A percentile compares a stretch with the other conserved stretches of the same genome.
These are phyloP conservation scores for Gymnopithys bicolor DNA, from an alignment of 2,797 vertebrate genomes.

Conservation along the genomic window DNA sequence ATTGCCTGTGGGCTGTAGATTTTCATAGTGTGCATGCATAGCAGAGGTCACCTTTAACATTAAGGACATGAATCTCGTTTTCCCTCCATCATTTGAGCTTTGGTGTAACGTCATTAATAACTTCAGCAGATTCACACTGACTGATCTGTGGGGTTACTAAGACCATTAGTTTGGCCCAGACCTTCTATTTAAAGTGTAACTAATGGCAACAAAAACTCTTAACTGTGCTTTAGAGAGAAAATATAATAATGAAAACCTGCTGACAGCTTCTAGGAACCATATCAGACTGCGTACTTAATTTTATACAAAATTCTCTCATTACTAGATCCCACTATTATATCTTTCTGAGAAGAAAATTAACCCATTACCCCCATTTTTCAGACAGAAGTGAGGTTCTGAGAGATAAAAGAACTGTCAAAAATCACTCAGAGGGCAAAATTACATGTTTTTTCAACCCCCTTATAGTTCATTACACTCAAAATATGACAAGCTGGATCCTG, in stretches of 20 bases:
- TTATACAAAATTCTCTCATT: background rate
- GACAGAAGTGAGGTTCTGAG: background rate
- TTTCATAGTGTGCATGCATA: constrained; percentile 12
- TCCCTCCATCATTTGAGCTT: constrained; percentile 26
- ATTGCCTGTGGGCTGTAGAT: constrained; percentile 38
- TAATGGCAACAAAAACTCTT: constrained; percentile 41
- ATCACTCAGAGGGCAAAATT: background rate
- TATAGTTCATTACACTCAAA: background rate
- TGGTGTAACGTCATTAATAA: constrained; percentile 23
- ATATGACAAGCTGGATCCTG: background rate
- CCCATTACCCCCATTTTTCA: background rate
- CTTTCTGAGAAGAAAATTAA: background rate
- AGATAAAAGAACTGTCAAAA: background rate
- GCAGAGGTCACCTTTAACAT: constrained; percentile 57
- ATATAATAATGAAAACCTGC: constrained; percentile 17
- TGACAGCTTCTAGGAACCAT: background rate
- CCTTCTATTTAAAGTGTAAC: constrained; percentile 49
- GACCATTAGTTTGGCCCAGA: constrained; percentile 33
- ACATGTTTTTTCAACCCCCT: background rate
- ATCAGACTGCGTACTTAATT: background rate
- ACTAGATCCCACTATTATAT: background rate
- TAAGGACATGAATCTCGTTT: constrained; percentile 26
- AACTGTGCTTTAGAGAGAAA: constrained; percentile 42
- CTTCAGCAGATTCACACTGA: constrained; percentile 20
- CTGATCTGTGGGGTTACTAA: constrained; percentile 27